phyloP scores from a whole-genome alignment of 2,888 invertebrate genomes.

The Glaucopsyche alexis region DNA sequence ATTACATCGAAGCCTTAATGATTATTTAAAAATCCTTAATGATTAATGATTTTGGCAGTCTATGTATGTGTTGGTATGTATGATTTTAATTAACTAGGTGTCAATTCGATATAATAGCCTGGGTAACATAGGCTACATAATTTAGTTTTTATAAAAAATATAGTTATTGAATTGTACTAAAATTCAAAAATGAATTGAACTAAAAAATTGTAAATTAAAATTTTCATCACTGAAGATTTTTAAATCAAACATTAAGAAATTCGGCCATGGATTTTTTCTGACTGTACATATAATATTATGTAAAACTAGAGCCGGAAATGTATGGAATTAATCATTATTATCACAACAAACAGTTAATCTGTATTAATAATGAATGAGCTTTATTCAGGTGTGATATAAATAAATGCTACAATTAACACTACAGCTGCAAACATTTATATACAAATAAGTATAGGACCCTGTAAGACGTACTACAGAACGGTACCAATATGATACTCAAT shows the following conservation, averaged over 20 bases:
- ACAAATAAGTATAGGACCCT: constrained; percentile 68
- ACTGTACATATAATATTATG: not conserved
- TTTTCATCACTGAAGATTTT: too few relatives aligned
- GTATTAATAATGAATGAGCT: constrained; percentile 62
- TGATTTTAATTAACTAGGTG: too few relatives aligned
- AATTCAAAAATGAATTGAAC: not conserved
- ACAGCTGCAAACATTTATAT: constrained; percentile 46
- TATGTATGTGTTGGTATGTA: too few relatives aligned
- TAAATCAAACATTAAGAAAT: too few relatives aligned
- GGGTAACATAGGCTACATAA: too few relatives aligned
- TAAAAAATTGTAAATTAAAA: not conserved
- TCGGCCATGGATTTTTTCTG: not conserved
- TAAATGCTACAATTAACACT: constrained; percentile 62
- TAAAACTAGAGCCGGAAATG: not conserved
- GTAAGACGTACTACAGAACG: constrained; percentile 52
- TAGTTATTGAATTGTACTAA: too few relatives aligned
- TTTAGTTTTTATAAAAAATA: too few relatives aligned
- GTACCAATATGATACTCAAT: not conserved
- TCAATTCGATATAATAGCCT: too few relatives aligned
- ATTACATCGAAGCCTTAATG: too few relatives aligned
- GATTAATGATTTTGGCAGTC: too few relatives aligned
- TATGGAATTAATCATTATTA: not conserved
- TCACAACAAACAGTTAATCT: constrained; percentile 34
- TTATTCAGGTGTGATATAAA: constrained; percentile 76
- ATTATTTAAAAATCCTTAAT: too few relatives aligned